phyloP scores from a whole-genome alignment of 2,888 invertebrate species.

The Patella depressa region DNA sequence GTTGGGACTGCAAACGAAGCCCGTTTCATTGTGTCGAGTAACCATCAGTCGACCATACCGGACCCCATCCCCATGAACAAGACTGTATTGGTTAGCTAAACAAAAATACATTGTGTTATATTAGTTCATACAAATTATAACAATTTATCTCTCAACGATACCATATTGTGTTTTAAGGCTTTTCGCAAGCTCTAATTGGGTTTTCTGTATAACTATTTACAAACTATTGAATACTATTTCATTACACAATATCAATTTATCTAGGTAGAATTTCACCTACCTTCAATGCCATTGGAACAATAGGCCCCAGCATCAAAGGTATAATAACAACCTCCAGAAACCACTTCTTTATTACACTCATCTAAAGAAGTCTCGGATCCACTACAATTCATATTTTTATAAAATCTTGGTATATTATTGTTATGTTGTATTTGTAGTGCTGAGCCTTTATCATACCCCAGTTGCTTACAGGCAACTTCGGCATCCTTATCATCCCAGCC shows the following conservation, averaged over 20 bases:
- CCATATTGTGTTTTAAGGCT: no score
- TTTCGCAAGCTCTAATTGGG: no score
- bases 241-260: no score
- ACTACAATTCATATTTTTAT: not conserved
- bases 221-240: no score
- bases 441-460: not conserved
- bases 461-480: not conserved
- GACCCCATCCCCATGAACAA: not conserved
- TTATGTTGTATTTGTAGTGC: not conserved
- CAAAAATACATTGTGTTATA: not conserved
- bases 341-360: not conserved
- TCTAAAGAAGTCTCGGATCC: not conserved
- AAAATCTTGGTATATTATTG: not conserved
- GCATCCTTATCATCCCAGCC: not conserved
- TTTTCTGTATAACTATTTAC: no score
- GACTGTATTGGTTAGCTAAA: slow-evolving; percentile 1
- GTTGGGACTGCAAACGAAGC: not conserved
- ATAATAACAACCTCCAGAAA: not conserved
- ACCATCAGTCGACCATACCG: not conserved
- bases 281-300: not conserved
- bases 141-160: no score
- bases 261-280: not conserved
- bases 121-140: not conserved
- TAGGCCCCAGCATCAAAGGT: not conserved
- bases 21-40: not conserved